phyloP scores from a whole-genome alignment of 1,140 invertebrate genomes.

The Drosophila lacteicornis region DNA sequence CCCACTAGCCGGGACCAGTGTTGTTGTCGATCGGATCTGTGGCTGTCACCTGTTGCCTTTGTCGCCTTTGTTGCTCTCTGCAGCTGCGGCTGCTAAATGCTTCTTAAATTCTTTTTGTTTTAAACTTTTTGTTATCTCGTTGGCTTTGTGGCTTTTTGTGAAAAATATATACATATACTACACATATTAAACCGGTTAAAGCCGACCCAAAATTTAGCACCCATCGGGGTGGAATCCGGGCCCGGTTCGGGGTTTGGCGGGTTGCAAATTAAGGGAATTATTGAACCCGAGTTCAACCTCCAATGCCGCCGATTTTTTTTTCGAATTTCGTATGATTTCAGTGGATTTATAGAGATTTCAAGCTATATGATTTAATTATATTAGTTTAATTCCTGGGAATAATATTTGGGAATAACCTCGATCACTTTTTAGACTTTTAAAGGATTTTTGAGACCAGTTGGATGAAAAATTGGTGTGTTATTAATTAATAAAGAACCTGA shows the following conservation, averaged over 20 bases:
- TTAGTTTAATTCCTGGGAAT: too few relatives aligned
- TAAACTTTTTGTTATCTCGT: constrained; percentile 42
- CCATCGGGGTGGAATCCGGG: constrained; percentile 1
- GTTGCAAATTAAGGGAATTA: constrained; percentile 32
- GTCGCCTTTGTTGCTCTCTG: constrained; percentile 41
- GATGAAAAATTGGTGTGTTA: too few relatives aligned
- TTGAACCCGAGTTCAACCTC: constrained; percentile 12
- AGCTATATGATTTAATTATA: not conserved
- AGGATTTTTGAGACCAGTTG: too few relatives aligned
- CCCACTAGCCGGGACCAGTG: constrained; percentile 14
- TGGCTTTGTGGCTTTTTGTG: constrained; percentile 43
- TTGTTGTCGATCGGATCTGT: constrained; percentile 35
- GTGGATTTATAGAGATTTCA: not conserved
- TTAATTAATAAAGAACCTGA: too few relatives aligned
- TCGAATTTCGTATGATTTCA: not conserved
- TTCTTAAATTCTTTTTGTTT: constrained; percentile 39
- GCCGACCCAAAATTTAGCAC: constrained; percentile 66
- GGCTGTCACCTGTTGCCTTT: constrained; percentile 66
- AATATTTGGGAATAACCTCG: too few relatives aligned
- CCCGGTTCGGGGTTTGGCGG: not conserved
- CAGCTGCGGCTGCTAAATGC: constrained; percentile 37
- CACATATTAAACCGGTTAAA: constrained; percentile 64
- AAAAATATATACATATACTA: constrained; percentile 45
- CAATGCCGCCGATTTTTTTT: constrained; percentile 7
- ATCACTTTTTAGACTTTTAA: too few relatives aligned